Conservation (phyloP, 2,888 invertebrate genomes). For the Coelopa pilipes region DNA sequence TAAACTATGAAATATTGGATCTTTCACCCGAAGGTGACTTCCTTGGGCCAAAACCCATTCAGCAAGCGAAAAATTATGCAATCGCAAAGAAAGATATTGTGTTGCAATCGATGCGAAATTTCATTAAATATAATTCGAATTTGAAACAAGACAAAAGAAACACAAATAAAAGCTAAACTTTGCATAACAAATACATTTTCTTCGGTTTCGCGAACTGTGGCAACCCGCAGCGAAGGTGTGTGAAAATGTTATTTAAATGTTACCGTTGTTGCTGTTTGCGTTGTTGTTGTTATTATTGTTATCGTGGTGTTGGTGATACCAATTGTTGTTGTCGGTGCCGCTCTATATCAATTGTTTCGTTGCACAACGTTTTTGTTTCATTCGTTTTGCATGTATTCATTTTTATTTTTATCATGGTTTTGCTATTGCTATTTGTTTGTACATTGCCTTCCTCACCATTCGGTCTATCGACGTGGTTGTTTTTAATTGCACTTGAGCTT, state of each 20-base stretch:
- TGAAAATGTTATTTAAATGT: slow-evolving; percentile 29
- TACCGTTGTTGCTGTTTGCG: background rate
- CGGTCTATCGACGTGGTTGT: background rate
- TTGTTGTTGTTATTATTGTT: no score
- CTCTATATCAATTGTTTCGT: slow-evolving; percentile 8
- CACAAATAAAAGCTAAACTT: background rate
- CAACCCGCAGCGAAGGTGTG: slow-evolving; percentile 35
- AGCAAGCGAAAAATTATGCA: no score
- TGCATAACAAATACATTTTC: background rate
- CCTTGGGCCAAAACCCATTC: no score
- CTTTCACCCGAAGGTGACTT: no score
- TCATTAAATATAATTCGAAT: no score
- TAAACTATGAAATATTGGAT: no score
- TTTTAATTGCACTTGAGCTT: background rate
- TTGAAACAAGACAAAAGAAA: background rate
- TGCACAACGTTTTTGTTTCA: slow-evolving; percentile 5
- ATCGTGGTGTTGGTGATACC: background rate
- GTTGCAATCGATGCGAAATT: no score
- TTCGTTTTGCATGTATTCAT: background rate
- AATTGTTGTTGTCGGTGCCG: background rate
- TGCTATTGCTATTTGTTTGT: background rate
- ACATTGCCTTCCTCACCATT: background rate
- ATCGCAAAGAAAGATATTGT: no score
- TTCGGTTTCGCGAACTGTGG: background rate
- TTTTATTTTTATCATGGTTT: slow-evolving; percentile 1